Evolutionary conservation across 2,113 vertebrate species (phyloP).

Genomic region (Camelus bactrianus): DNA sequence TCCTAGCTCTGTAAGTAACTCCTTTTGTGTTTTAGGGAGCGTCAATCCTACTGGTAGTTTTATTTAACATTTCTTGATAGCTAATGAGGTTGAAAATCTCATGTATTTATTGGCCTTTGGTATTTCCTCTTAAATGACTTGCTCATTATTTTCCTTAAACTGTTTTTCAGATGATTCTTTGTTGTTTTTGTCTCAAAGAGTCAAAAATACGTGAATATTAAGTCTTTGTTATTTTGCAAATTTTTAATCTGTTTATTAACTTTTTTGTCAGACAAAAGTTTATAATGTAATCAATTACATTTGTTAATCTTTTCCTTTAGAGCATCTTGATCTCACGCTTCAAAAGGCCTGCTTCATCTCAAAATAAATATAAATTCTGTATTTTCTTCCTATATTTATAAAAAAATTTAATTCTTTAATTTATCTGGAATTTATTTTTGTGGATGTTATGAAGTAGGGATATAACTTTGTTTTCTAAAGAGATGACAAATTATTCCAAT

Average conservation of each 20-base stretch:
- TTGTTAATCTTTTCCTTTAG: conserved; percentile 16
- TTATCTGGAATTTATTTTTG: conserved; percentile 49
- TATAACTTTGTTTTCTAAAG: conserved; percentile 62
- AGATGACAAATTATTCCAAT: conserved; percentile 10
- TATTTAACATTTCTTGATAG: conserved; percentile 42
- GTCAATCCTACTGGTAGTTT: not conserved
- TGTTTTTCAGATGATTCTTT: conserved; percentile 29
- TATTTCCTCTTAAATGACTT: conserved; percentile 41
- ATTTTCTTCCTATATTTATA: conserved; percentile 28
- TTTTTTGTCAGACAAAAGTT: conserved; percentile 11
- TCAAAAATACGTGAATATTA: conserved; percentile 42
- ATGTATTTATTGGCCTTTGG: not conserved
- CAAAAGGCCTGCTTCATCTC: not conserved
- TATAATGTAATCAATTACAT: conserved; percentile 24
- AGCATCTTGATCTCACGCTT: conserved; percentile 16
- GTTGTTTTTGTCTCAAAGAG: not conserved
- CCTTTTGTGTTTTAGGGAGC: not conserved
- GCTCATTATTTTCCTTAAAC: not conserved
- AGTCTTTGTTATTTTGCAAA: not conserved
- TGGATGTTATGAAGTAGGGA: not conserved
- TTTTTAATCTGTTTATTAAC: conserved; percentile 1
- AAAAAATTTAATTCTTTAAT: not conserved
- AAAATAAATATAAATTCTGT: conserved; percentile 1
- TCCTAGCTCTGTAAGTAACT: not conserved
- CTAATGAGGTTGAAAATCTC: conserved; percentile 20